Conservation (phyloP, 2,797 vertebrate species). For the Nasua narica region DNA sequence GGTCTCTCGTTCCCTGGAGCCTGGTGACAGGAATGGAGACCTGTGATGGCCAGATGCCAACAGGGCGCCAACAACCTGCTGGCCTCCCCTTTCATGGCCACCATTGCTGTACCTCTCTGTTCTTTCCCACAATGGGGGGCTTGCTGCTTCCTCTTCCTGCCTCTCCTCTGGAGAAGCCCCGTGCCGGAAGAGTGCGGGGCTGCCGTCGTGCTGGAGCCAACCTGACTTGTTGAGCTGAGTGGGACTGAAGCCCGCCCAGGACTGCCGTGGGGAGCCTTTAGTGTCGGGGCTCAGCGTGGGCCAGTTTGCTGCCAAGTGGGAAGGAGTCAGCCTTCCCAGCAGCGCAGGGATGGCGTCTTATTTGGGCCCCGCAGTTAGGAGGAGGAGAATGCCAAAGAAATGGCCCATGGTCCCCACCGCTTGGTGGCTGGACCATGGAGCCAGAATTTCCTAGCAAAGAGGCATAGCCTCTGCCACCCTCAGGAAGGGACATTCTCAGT, state of each 20-base stretch:
- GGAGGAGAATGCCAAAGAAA: not conserved
- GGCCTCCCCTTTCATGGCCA: not conserved
- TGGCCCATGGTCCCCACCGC: not conserved
- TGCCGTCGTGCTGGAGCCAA: not conserved
- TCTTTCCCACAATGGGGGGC: not conserved
- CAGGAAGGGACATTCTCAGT: not conserved
- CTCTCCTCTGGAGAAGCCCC: not conserved
- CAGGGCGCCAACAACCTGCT: not conserved
- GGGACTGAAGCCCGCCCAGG: not conserved
- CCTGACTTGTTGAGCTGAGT: not conserved
- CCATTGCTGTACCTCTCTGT: not conserved
- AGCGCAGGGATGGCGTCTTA: not conserved
- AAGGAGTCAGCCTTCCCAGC: not conserved
- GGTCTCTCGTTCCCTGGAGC: not conserved
- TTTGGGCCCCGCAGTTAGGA: not conserved
- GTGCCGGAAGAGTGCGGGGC: not conserved
- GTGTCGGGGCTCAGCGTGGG: too few species aligned
- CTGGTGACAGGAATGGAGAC: not conserved
- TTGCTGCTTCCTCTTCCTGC: not conserved
- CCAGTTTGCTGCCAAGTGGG: not conserved
- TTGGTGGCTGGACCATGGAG: not conserved
- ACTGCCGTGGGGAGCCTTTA: not conserved
- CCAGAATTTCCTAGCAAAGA: not conserved
- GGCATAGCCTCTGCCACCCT: not conserved
- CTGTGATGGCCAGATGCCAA: not conserved